Base-by-base conservation (phyloP, 2,113 vertebrate genomes). In the Pygoscelis antarcticus region DNA sequence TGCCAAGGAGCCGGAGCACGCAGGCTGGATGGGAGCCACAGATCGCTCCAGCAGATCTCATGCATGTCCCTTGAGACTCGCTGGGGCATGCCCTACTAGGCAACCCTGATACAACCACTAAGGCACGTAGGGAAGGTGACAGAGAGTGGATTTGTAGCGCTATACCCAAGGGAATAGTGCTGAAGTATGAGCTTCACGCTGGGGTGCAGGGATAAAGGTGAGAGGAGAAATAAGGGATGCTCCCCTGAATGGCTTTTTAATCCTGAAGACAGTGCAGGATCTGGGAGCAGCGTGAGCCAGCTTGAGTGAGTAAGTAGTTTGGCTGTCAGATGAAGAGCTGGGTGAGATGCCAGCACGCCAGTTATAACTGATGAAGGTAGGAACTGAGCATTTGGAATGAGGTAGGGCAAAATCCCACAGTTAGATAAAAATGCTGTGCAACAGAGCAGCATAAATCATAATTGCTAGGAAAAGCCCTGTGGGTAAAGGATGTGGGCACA, bases 401-500 rank as follows among this genome's bases (percentile, higher is more conserved):
- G 74, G 80, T 68, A 71, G 89, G 87, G 74, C 72, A 89, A 91
- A 94, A 81, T 80, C 87, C 44, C 78, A 78, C 87, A 87, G 58
- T 90, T 87, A 87, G 83, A 87, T 92, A 72, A 91, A 95, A 96
- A 69, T 29, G 49, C 66, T 76, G 22, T 69, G 70, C 75, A 83
- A 14, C 13, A 82, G 34, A 88, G 66, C 49, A 85, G 34, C 0
- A 0, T 77, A 91, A 93, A 90, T 77, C 74, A 61, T 83, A 96
- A 88, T 94, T 95, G 62, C 78, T 80, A 83, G 65, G 65, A 91
- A 90, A 87, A 93, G 58, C 84, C 93, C 92, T 30, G 78, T 29
- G 94, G 92, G 87, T 96, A 91, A 85, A 91, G 91, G 87, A 95
- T 96, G 84, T 93, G 78, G 93, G 82, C 54, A 54, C 36, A 69